Percentiles rank a stretch among this genome's conserved stretches.
Evolutionary conservation across 2,797 vertebrate genomes (phyloP).

Genomic region (Sebastes kiyomatsui): DNA sequence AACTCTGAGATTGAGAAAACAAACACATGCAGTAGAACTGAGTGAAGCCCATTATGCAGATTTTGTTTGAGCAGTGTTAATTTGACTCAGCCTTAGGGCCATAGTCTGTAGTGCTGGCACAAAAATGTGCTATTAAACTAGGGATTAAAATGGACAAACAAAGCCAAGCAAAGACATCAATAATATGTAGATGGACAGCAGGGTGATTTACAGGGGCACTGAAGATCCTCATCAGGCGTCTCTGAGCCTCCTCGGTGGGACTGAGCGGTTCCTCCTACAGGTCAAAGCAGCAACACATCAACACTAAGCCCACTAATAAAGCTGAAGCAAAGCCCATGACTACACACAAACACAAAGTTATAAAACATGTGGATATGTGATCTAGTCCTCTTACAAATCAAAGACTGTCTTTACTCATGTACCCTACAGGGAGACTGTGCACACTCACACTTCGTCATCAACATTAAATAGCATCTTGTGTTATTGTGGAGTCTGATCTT

Average conservation of each 20-base stretch:
- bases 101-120: neutral
- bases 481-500: slow-evolving; percentile 36
- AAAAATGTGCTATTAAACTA: neutral
- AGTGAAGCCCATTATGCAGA: neutral
- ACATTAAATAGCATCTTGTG: slow-evolving; percentile 14
- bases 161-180: neutral
- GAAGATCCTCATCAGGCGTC: slow-evolving; percentile 95
- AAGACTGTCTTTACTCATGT: neutral
- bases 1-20: neutral
- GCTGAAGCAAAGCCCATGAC: slow-evolving; percentile 14
- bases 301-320: slow-evolving; percentile 25
- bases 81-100: neutral
- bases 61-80: neutral
- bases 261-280: slow-evolving; percentile 86
- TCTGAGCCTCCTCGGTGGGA: slow-evolving; percentile 89
- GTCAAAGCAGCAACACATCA: slow-evolving; percentile 76
- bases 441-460: neutral
- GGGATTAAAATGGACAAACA: neutral
- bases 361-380: neutral
- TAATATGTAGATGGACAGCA: slow-evolving; percentile 7
- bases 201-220: slow-evolving; percentile 85
- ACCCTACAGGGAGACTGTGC: neutral
- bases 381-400: neutral
- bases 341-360: neutral
- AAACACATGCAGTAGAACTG: neutral